Conservation (phyloP, 2,888 invertebrate species). For the Tachina grossa region DNA sequence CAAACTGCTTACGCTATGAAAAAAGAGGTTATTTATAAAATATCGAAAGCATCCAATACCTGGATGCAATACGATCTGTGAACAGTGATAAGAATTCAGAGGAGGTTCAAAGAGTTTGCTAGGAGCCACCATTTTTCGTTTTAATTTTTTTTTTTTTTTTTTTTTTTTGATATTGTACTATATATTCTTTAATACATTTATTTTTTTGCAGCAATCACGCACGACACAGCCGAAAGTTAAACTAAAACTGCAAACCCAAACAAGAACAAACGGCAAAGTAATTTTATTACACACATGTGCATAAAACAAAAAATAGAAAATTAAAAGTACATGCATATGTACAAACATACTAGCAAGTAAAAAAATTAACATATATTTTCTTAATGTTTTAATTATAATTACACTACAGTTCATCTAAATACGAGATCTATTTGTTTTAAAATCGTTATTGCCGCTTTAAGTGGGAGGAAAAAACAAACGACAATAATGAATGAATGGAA, state of each 20-base stretch:
- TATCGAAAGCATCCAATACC: slow-evolving; percentile 62
- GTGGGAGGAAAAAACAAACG: too few relatives aligned
- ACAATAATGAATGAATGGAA: too few relatives aligned
- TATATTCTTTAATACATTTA: neutral
- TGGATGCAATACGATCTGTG: slow-evolving; percentile 66
- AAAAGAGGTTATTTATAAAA: slow-evolving; percentile 53
- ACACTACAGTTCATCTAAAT: neutral
- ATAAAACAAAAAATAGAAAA: neutral
- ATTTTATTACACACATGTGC: neutral
- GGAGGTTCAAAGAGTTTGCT: slow-evolving; percentile 68
- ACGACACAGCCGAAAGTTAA: slow-evolving; percentile 31
- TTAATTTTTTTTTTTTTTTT: too few relatives aligned
- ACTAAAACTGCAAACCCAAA: slow-evolving; percentile 33
- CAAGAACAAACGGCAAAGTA: neutral
- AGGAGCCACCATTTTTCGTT: slow-evolving; percentile 65
- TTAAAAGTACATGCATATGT: neutral
- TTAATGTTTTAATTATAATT: neutral
- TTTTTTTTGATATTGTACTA: neutral
- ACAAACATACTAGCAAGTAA: too few relatives aligned
- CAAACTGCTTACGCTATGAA: slow-evolving; percentile 20
- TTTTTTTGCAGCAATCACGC: neutral
- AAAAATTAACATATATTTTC: neutral
- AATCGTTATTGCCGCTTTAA: neutral
- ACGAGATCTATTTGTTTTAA: neutral
- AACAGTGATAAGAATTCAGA: slow-evolving; percentile 59